Evolutionary conservation across 2,797 vertebrate genomes (phyloP), one percentile per base, ranked within the genome.

Genomic region (Sebastes steindachneri): DNA sequence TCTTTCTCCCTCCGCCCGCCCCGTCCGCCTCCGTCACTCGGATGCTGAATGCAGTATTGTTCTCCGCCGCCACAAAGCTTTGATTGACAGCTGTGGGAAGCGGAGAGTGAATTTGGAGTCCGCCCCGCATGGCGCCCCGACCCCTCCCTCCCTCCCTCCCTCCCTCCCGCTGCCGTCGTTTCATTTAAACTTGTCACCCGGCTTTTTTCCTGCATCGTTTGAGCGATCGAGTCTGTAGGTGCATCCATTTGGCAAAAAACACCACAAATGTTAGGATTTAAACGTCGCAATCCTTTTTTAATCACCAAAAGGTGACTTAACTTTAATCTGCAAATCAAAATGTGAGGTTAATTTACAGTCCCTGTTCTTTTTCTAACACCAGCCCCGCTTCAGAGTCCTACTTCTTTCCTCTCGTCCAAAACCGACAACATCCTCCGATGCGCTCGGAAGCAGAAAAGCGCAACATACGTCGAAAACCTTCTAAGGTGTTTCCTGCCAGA

Each of bases 41-140:
- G 74, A 77, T 28, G 69, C 82, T 92, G 86, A 93, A 87, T 75
- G 77, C 80, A 25, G 79, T 69, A 92, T 94, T 93, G 92, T 92
- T 85, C 82, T 41, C 35, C 9, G 26, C 62, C 2, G 41, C 59
- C 11, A 77, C 79, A 84, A 77, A 80, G 75, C 75, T 65, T 63
- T 89, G 89, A 92, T 35, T 87, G 91, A 90, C 92, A 87, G 83
- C 77, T 41, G 75, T 35, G 79, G 82, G 86, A 78, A 81, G 87
- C 7, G 9, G 28, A 33, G 79, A 82, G 70, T 62, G 86, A 77
- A 75, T 73, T 73, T 35, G 37, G 62, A 33, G 80, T 65, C 67
- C 31, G 29, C 64, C 83, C 25, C n/a, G 19, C 29, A 5, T 14
- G 7, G 45, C 54, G 26, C 37, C 31, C 26, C 23, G 4, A 19